Evolutionary conservation across 2,888 invertebrate species (phyloP).

Genomic region (Coenonympha arcania): DNA sequence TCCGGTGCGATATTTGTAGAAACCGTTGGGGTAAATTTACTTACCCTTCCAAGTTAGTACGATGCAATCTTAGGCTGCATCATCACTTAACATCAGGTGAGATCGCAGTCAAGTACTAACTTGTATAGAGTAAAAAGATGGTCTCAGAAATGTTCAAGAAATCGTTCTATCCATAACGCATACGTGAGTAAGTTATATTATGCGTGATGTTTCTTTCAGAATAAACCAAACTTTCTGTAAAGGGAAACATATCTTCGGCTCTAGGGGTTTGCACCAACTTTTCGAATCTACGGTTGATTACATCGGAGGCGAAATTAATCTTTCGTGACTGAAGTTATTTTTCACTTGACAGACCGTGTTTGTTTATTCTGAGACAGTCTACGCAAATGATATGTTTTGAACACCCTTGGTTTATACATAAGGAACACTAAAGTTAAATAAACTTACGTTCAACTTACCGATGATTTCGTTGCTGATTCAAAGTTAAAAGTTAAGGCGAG

Average conservation of each 20-base stretch:
- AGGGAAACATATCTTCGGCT: constrained; percentile 14
- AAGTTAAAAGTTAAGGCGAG: no score
- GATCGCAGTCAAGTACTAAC: no score
- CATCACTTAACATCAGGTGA: no score
- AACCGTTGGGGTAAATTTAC: no score
- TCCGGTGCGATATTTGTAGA: no score
- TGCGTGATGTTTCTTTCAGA: no score
- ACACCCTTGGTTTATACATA: not conserved
- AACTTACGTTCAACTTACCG: not conserved
- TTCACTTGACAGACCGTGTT: constrained; percentile 18
- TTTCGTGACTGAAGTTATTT: constrained; percentile 20
- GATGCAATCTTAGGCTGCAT: no score
- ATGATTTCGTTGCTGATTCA: not conserved
- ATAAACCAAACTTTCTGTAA: constrained; percentile 1
- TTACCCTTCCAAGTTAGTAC: no score
- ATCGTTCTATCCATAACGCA: no score
- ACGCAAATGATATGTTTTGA: not conserved
- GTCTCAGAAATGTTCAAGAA: no score
- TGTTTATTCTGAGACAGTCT: constrained; percentile 22
- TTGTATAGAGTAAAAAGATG: no score
- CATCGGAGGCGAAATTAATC: constrained; percentile 17
- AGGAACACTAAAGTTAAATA: not conserved
- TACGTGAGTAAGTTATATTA: no score
- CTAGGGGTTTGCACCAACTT: constrained; percentile 15
- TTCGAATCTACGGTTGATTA: constrained; percentile 15